Evolutionary conservation across 2,797 vertebrate genomes (phyloP).

Genomic region (Cichlasoma orientale): DNA sequence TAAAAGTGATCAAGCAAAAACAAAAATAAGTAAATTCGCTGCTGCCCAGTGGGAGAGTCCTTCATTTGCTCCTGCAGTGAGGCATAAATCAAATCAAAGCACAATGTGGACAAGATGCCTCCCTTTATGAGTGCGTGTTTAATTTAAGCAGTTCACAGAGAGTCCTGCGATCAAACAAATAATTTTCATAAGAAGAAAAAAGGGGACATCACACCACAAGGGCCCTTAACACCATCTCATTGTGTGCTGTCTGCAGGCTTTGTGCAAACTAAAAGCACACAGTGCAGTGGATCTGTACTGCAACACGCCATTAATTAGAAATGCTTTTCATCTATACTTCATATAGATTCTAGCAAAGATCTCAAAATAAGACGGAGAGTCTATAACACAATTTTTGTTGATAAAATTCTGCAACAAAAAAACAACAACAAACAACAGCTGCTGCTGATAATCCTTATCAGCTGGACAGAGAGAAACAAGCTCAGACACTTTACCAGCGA

Average conservation of each 20-base stretch:
- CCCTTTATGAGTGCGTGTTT: conserved; percentile 38
- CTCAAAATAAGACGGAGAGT: not conserved
- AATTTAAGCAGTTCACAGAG: conserved; percentile 53
- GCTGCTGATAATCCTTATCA: conserved; percentile 1
- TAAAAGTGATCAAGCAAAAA: not conserved
- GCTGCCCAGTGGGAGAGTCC: not conserved
- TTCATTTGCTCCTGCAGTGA: conserved; percentile 25
- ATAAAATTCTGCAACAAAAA: conserved; percentile 16
- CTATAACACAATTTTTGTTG: conserved; percentile 17
- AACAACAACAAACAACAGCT: not conserved
- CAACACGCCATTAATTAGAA: conserved; percentile 27
- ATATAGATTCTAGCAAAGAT: conserved; percentile 20
- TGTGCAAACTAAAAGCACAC: conserved; percentile 5
- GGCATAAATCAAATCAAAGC: conserved; percentile 42
- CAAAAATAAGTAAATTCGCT: conserved; percentile 1
- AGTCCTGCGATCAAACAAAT: conserved; percentile 50
- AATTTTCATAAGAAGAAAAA: conserved; percentile 48
- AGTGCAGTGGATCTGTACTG: conserved; percentile 24
- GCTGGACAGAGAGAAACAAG: not conserved
- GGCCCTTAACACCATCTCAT: conserved; percentile 16
- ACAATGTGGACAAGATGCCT: conserved; percentile 13
- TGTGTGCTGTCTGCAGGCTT: conserved; percentile 1
- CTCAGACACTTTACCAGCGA: not conserved
- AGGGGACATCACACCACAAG: conserved; percentile 21
- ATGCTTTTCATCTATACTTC: conserved; percentile 39